Evolutionary conservation across 2,888 invertebrate species (phyloP).

Genomic region (Eurytoma adleriae): DNA sequence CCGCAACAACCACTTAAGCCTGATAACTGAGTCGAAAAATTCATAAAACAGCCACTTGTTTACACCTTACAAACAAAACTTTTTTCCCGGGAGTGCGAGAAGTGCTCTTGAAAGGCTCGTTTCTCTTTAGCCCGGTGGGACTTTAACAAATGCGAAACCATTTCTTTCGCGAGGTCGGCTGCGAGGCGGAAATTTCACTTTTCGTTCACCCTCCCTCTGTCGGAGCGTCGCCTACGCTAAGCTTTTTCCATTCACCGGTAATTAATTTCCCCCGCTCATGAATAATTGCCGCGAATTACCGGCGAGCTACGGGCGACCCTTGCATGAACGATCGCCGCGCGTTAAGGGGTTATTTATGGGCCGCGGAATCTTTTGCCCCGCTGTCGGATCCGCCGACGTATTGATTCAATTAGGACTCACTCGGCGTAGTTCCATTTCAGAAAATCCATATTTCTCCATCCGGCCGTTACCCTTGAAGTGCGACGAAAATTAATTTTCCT

Average conservation of each 20-base stretch:
- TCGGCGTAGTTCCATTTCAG: neutral
- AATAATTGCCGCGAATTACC: constrained; percentile 43
- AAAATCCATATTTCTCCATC: neutral
- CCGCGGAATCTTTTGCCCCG: too few species aligned
- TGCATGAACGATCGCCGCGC: neutral
- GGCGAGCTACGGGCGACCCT: neutral
- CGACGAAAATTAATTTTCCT: too few species aligned
- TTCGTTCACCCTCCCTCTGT: neutral
- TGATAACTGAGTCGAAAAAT: too few species aligned
- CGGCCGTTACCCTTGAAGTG: too few species aligned
- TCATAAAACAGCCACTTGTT: too few species aligned
- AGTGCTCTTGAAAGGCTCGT: constrained; percentile 45
- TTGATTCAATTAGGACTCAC: neutral
- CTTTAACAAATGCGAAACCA: constrained; percentile 47
- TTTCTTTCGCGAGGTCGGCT: constrained; percentile 24
- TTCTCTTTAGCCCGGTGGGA: constrained; percentile 25
- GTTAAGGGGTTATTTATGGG: constrained; percentile 1
- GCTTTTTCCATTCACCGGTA: constrained; percentile 43
- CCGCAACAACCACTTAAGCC: too few species aligned
- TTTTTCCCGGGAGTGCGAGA: neutral
- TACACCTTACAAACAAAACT: constrained; percentile 37
- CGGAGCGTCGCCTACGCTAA: neutral
- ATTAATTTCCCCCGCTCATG: constrained; percentile 48
- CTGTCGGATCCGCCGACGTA: neutral
- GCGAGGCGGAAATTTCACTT: constrained; percentile 30